Conservation (phyloP, 2,113 vertebrate genomes). For the Oreochromis aureus region DNA sequence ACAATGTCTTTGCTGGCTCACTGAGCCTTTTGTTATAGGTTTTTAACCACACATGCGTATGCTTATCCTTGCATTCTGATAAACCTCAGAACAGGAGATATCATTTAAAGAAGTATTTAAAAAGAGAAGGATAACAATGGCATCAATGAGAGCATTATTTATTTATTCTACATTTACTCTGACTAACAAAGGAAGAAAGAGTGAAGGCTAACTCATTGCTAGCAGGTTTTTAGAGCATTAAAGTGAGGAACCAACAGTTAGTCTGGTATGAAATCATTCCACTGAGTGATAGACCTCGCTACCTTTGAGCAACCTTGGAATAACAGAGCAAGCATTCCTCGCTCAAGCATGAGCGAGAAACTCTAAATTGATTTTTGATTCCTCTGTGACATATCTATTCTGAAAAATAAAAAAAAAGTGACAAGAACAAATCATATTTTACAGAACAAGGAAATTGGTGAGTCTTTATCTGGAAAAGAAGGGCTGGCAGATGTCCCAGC, state of each 20-base stretch:
- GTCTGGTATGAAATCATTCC: conserved; percentile 18
- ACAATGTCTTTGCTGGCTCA: conserved; percentile 53
- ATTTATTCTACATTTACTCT: not conserved
- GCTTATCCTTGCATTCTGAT: not conserved
- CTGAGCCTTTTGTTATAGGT: conserved; percentile 59
- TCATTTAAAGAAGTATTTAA: not conserved
- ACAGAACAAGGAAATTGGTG: not conserved
- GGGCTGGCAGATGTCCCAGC: not conserved
- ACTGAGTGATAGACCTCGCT: conserved; percentile 19
- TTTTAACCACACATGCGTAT: conserved; percentile 4
- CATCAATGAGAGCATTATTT: not conserved
- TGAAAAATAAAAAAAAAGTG: not conserved
- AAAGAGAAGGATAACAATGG: not conserved
- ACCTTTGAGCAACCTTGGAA: conserved; percentile 24
- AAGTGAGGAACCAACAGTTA: conserved; percentile 42
- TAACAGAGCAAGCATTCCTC: not conserved
- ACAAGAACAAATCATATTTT: not conserved
- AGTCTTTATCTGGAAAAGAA: not conserved
- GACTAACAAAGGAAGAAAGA: conserved; percentile 15
- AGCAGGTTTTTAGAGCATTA: conserved; percentile 29
- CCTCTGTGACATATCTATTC: not conserved
- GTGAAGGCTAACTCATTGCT: conserved; percentile 31
- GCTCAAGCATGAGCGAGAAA: not conserved
- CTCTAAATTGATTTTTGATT: not conserved
- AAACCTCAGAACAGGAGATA: not conserved